A percentile compares a stretch with the other conserved stretches of the same genome.
Evolutionary conservation across 2,888 invertebrate genomes (phyloP).

Genomic region (Eurytoma adleriae): DNA sequence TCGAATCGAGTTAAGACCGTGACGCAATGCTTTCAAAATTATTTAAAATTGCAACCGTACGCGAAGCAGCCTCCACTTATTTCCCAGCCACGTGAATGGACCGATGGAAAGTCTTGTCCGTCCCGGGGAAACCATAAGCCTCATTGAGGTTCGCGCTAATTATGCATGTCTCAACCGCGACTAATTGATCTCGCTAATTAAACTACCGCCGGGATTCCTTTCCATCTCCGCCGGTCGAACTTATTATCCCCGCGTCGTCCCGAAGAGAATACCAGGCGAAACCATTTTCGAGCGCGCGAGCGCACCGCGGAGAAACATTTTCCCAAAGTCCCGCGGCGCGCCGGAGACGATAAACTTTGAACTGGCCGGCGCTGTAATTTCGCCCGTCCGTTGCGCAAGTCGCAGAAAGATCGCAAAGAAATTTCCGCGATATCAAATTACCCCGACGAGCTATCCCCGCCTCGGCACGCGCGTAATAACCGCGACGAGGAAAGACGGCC

Average conservation of each 20-base stretch:
- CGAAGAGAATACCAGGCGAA: slow-evolving; percentile 14
- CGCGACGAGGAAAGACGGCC: slow-evolving; percentile 7
- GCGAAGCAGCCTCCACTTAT: background rate
- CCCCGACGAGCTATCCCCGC: background rate
- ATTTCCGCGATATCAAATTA: slow-evolving; percentile 53
- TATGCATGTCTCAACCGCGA: slow-evolving; percentile 57
- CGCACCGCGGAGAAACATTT: slow-evolving; percentile 4
- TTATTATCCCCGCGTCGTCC: background rate
- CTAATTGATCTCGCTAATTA: slow-evolving; percentile 57
- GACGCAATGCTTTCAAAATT: slow-evolving; percentile 7
- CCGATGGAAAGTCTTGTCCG: slow-evolving; percentile 43
- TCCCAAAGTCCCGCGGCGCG: slow-evolving; percentile 19
- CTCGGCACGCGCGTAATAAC: background rate
- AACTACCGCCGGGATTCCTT: slow-evolving; percentile 48
- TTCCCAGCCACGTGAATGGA: background rate
- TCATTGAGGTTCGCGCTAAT: slow-evolving; percentile 47
- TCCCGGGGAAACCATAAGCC: slow-evolving; percentile 15
- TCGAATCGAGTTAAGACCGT: background rate
- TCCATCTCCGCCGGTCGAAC: background rate
- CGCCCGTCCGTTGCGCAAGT: slow-evolving; percentile 21
- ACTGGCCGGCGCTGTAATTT: slow-evolving; percentile 15
- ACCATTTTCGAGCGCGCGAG: slow-evolving; percentile 10
- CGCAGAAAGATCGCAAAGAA: background rate
- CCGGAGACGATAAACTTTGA: slow-evolving; percentile 40
- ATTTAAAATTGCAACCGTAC: background rate